Evolutionary conservation across 92 coral and sea anemone genomes (phyloP), one percentile per base, ranked within the genome.

Genomic region (Chrysogorgia sp.): DNA sequence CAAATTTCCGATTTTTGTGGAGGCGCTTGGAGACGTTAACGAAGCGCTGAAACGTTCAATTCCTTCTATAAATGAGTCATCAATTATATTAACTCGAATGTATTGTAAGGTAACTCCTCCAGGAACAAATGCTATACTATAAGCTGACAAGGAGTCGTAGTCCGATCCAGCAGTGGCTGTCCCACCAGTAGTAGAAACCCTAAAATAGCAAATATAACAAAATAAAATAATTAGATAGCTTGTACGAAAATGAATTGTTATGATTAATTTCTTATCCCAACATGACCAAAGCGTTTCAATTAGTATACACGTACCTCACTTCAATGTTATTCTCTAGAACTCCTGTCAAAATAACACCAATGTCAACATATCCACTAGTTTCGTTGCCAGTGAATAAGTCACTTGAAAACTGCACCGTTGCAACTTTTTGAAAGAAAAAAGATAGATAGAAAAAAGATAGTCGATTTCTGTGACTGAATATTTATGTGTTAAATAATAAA

Each of bases 41-140:
- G 63, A 48, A 8, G 65, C 79, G 15, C 29, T 72, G 65, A 72
- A 72, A 34, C 64, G 49, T 72, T 72, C 79, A 34, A 59, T 52
- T 32, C 79, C 79, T 35, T 72, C 79, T 28, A 72, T 72, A 0
- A 72, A 32, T 1, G 0, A 17, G 58, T 72, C 79, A 37, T 72
- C 65, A 15, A 31, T 34, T 19, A 72, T 41, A 52, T 52, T 56
- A 34, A 72, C 43, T 56, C 45, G 30, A 13, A 53, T 56, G n/a
- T 22, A 7, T 22, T 72, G 79, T 21, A 56, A 20, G 31, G 63
- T 72, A 12, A 65, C 47, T 72, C 79, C 79, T 34, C 49, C 49
- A 72, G 79, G 79, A 5, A 59, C 55, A 56, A 53, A 72, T 56
- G 49, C n/a, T 59, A 72, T 29, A 2, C 23, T 49, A 32, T 53